Conservation (phyloP, 1,140 invertebrate genomes). For the Trichomalopsis sarcophagae region DNA sequence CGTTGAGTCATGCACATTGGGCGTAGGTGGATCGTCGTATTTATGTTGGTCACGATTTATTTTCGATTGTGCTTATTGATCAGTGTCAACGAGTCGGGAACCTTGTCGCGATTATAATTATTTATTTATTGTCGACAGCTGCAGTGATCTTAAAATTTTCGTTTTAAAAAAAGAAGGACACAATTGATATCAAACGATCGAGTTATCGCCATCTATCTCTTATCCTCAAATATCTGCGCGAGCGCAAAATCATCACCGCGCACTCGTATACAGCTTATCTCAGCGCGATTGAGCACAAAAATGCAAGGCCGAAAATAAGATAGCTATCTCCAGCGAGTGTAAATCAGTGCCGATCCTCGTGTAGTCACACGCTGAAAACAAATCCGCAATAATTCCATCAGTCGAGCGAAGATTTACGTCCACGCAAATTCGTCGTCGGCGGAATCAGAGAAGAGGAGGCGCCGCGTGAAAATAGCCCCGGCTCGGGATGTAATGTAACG, state of each 20-base stretch:
- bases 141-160: no score
- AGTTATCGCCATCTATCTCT: no score
- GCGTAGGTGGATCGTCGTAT: not conserved
- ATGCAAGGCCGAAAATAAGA: not conserved
- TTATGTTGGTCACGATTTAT: not conserved
- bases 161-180: no score
- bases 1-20: no score
- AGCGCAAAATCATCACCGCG: not conserved
- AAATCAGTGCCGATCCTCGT: not conserved
- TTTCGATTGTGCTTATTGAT: not conserved
- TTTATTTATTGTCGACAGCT: no score
- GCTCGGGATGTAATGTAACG: not conserved
- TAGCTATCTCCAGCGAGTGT: not conserved
- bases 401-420: not conserved
- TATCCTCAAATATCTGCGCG: no score
- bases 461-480: slow-evolving; percentile 13
- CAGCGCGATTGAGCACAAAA: not conserved
- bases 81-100: not conserved
- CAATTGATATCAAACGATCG: no score
- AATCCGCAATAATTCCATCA: not conserved
- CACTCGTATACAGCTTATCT: not conserved
- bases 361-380: not conserved
- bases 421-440: not conserved
- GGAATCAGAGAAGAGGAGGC: not conserved
- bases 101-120: no score